Evolutionary conservation across 1,140 invertebrate species (phyloP), one percentile per base, ranked within the genome.

Genomic region (Halictus rubicundus): DNA sequence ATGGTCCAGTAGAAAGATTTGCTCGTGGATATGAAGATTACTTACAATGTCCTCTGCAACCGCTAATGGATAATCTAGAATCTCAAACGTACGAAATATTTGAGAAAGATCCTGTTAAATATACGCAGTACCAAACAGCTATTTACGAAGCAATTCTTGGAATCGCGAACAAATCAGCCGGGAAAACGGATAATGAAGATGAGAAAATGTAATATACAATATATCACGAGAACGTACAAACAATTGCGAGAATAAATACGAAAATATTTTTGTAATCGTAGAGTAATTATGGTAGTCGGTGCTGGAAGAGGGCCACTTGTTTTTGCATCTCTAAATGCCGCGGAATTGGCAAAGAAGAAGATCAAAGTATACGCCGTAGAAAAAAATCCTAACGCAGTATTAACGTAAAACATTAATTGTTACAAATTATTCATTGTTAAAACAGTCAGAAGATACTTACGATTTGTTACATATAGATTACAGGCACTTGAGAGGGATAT

Each of bases 51-150:
- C 97, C 97, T 3, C 91, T 98, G 19, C 97, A 99, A 93, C 99
- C 99, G 12, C 92, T 99, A 3, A 97, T 97, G 92, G 98, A 99
- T 89, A 99, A 99, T 93, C 94, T 99, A 23, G 98, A 99, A 91
- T 97, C 97, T 9, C 96, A 97, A 81, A 99, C 98, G 1, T 99
- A 99, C 91, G 98, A 99, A 94, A 96, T 99, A 10, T 99, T 99
- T 95, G 99, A 99, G 93, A 98, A 98, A 89, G 99, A 99, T 95
- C 97, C 98, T 16, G 94, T 99, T 0, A 99, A 99, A 92, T 99
- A 99, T 93, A 95, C 96, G 39, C 95, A 97, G 77, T 99, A 99
- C 93, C 96, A 98, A 92, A 95, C 94, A 80, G 98, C 97, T 27
- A 95, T 97, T 71, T 95, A 96, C 78, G 91, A 95, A 92, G 98